Conservation (phyloP, 1,140 invertebrate species). For the Temnothorax curvispinosus region DNA sequence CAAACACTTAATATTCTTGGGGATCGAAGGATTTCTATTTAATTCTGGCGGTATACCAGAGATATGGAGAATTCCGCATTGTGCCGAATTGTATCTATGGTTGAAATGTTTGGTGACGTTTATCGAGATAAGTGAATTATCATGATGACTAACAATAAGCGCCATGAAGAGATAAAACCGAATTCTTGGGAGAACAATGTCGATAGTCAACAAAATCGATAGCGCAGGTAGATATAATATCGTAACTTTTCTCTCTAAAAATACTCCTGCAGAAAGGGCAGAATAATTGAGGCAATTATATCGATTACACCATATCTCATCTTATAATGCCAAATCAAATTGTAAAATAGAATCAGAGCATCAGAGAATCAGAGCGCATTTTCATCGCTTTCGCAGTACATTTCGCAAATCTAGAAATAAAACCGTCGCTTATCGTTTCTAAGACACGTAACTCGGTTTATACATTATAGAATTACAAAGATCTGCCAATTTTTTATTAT, state of each 20-base stretch:
- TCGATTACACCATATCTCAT: background rate
- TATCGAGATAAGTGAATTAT: background rate
- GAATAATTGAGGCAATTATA: background rate
- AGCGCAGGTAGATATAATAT: background rate
- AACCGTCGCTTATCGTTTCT: background rate
- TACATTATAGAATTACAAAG: background rate
- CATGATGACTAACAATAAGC: background rate
- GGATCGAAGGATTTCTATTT: background rate
- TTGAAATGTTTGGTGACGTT: background rate
- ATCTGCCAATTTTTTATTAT: background rate
- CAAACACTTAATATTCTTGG: background rate
- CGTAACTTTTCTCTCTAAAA: background rate
- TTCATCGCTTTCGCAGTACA: background rate
- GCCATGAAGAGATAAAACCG: background rate
- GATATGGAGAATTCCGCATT: background rate
- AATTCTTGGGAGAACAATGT: background rate
- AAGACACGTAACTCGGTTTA: background rate
- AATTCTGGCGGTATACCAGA: background rate
- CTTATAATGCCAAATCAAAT: background rate
- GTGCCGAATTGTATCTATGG: background rate
- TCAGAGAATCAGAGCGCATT: no score
- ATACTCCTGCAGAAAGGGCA: background rate
- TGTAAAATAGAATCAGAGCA: background rate
- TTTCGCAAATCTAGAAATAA: background rate
- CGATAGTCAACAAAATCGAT: conserved; percentile 5